phyloP scores from a whole-genome alignment of 2,797 vertebrate genomes.

The Xenentodon cancila region DNA sequence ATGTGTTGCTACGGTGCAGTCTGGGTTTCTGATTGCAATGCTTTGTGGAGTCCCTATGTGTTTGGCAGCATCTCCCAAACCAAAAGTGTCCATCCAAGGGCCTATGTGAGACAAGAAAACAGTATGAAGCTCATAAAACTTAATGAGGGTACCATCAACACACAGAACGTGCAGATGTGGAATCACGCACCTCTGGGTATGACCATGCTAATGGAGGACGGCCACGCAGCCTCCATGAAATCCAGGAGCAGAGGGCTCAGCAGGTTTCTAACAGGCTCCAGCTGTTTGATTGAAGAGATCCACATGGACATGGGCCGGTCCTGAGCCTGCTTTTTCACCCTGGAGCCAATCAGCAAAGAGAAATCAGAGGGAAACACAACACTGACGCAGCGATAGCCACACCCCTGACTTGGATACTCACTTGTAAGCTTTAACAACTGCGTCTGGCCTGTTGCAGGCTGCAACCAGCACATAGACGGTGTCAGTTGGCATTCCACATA shows the following conservation, averaged over 20 bases:
- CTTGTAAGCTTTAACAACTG: conserved; percentile 89
- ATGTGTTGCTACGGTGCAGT: conserved; percentile 89
- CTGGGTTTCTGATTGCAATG: conserved; percentile 88
- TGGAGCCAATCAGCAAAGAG: conserved; percentile 41
- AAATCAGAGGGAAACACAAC: not conserved
- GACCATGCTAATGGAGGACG: conserved; percentile 91
- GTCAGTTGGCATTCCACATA: conserved; percentile 90
- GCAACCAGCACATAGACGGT: conserved; percentile 92
- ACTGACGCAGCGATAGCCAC: not conserved
- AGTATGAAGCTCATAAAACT: conserved; percentile 1
- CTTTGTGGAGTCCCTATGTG: conserved; percentile 90
- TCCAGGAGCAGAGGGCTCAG: conserved; percentile 88
- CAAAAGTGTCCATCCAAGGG: conserved; percentile 88
- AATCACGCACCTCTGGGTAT: conserved; percentile 85
- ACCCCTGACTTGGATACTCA: conserved; percentile 56
- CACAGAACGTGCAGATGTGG: conserved; percentile 8
- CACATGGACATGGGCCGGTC: conserved; percentile 92
- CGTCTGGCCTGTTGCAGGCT: conserved; percentile 88
- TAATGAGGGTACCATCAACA: not conserved
- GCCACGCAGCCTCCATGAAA: conserved; percentile 92
- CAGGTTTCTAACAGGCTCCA: conserved; percentile 87
- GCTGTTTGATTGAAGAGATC: conserved; percentile 89
- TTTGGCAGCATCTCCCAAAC: conserved; percentile 87
- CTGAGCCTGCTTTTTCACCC: conserved; percentile 89
- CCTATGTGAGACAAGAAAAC: conserved; percentile 72